Evolutionary conservation across 2,888 invertebrate genomes (phyloP).

Genomic region (Drosophila aldrichi): DNA sequence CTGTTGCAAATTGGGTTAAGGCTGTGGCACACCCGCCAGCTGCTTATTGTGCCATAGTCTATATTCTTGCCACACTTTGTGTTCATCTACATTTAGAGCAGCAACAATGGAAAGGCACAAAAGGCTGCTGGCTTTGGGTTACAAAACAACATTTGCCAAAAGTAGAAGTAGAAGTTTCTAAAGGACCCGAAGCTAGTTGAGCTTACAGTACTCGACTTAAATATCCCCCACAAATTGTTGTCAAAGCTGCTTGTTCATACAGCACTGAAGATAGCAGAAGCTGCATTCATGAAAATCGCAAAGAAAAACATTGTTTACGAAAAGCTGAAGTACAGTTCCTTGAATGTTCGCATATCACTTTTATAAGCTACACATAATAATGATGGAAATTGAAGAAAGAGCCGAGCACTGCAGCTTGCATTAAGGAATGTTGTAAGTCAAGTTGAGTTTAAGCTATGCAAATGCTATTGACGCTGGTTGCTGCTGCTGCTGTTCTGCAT

Average conservation of each 20-base stretch:
- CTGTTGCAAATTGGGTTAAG: conserved; percentile 69
- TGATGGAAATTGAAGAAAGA: conserved; percentile 9
- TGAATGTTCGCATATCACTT: not conserved
- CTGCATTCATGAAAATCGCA: not conserved
- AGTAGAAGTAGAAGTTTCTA: conserved; percentile 24
- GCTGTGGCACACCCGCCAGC: conserved; percentile 41
- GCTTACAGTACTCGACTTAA: not conserved
- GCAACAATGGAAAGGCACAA: conserved; percentile 48
- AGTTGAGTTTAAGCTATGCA: conserved; percentile 51
- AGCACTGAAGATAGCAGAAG: not conserved
- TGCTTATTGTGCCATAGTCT: conserved; percentile 17
- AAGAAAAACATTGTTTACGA: too few species aligned
- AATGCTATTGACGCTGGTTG: conserved; percentile 22
- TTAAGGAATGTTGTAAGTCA: conserved; percentile 21
- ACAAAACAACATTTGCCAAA: conserved; percentile 60
- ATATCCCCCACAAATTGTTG: conserved; percentile 5
- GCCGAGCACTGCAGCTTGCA: conserved; percentile 14
- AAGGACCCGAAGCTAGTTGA: conserved; percentile 17
- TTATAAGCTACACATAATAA: not conserved
- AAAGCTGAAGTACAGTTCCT: too few species aligned
- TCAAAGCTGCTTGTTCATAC: not conserved
- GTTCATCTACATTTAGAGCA: conserved; percentile 35
- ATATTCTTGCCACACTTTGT: conserved; percentile 40
- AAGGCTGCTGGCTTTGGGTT: conserved; percentile 28
- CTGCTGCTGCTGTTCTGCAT: conserved; percentile 47